A percentile compares a stretch with the other conserved stretches of the same genome.
Evolutionary conservation across 2,888 invertebrate genomes (phyloP).

Genomic region (Hypomecis punctinalis): DNA sequence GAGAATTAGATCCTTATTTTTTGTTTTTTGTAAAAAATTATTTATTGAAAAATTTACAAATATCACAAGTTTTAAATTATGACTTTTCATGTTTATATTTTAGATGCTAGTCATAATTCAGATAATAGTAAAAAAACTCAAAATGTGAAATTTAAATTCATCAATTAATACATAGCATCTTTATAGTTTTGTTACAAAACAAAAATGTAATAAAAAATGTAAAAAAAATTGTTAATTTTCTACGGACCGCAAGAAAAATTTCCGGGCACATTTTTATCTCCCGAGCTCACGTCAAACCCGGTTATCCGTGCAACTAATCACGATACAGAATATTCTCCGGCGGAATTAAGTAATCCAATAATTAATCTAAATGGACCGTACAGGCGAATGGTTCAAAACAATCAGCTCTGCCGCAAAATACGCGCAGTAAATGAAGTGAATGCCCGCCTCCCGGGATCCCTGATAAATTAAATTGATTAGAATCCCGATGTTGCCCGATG

Average conservation of each 20-base stretch:
- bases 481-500: constrained; percentile 76
- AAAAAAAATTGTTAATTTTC: neutral
- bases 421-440: constrained; percentile 86
- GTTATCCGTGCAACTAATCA: constrained; percentile 52
- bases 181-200: no score
- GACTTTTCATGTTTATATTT: no score
- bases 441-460: constrained; percentile 83
- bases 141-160: no score
- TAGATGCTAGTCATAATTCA: no score
- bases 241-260: constrained; percentile 10
- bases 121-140: no score
- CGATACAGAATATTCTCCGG: constrained; percentile 70
- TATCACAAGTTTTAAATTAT: no score
- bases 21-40: no score
- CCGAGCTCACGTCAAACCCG: constrained; percentile 28
- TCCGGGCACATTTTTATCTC: constrained; percentile 25
- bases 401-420: constrained; percentile 84
- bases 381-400: constrained; percentile 85
- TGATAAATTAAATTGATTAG: constrained; percentile 86
- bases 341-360: constrained; percentile 85
- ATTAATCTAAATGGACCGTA: constrained; percentile 85
- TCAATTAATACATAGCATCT: no score
- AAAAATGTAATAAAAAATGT: no score
- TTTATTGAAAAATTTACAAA: no score
- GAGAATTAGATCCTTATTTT: no score